phyloP scores from a whole-genome alignment of 2,888 invertebrate species.

The Dascillus cervinus region DNA sequence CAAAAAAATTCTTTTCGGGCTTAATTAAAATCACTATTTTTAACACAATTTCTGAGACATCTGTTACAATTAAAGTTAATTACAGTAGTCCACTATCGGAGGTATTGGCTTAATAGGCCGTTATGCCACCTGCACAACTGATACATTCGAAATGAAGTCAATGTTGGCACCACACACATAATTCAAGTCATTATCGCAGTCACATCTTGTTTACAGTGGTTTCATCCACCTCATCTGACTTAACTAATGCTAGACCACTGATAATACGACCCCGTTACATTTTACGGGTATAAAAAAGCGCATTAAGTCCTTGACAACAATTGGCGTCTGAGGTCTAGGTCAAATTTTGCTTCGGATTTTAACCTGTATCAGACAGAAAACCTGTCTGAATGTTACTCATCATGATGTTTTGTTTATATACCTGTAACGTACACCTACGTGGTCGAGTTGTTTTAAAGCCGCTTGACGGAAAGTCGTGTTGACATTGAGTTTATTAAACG shows the following conservation, averaged over 20 bases:
- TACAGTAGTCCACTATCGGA: slow-evolving; percentile 27
- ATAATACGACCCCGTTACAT: neutral
- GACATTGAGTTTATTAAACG: too few species aligned
- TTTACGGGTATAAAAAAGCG: neutral
- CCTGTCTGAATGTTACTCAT: slow-evolving; percentile 4
- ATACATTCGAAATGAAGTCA: slow-evolving; percentile 29
- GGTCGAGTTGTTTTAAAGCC: too few species aligned
- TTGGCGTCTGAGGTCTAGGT: slow-evolving; percentile 4
- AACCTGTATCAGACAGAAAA: slow-evolving; percentile 2
- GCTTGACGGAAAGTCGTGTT: too few species aligned
- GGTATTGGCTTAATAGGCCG: slow-evolving; percentile 29
- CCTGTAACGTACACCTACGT: slow-evolving; percentile 4
- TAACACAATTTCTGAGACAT: too few species aligned
- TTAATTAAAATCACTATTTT: too few species aligned
- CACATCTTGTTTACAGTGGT: slow-evolving; percentile 26
- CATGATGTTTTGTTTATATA: slow-evolving; percentile 1
- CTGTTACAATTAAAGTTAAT: slow-evolving; percentile 32
- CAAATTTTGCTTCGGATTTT: slow-evolving; percentile 2
- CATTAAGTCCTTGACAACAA: slow-evolving; percentile 2
- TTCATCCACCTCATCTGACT: slow-evolving; percentile 15
- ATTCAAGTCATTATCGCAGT: slow-evolving; percentile 27
- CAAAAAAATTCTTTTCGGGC: too few species aligned
- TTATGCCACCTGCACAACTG: slow-evolving; percentile 30
- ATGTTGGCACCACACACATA: slow-evolving; percentile 20
- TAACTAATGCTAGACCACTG: neutral